Evolutionary conservation across 2,888 invertebrate species (phyloP), one percentile per base, ranked within the genome.

Genomic region (Eupithecia subumbrata): DNA sequence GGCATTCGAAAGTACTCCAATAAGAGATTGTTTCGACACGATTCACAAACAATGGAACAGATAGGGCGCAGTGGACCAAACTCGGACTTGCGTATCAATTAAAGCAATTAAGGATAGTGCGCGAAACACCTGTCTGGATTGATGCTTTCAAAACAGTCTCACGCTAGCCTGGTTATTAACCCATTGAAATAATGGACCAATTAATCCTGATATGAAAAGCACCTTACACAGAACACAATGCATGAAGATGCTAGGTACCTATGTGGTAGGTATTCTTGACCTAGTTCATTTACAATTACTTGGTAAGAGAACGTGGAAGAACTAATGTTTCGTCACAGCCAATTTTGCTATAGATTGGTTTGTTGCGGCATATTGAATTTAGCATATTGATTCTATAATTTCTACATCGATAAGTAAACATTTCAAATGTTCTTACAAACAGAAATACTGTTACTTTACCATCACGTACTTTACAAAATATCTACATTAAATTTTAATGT

Each of bases 11-110:
- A 81, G 80, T 79, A 81, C 86, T 86, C 82, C 82, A 74, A 77
- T 81, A 77, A 81, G 77, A 77, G 82, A 81, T 81, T 72, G 78
- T 89, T 91, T 85, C 89, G 86, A 81, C 86, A 88, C 83, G 78
- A 74, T 69, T 78, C 80, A 82, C 80, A 85, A 88, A 90, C 90
- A 90, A 89, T 89, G 80, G 88, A 84, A 83, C 82, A 81, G 79
- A 82, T 81, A 85, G 75, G 80, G 90, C 91, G 91, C 83, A 83
- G 79, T 81, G 82, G 79, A 80, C 83, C 83, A 84, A 81, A 86
- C 81, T 81, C 79, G 82, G 76, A 84, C 84, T 81, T 82, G 25
- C 83, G 87, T 85, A 88, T 87, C 85, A 89, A 89, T 89, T 90
- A 89, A 83, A 81, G 79, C 81, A 76, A 85, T 85, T 60, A 84